phyloP scores from a whole-genome alignment of 2,113 vertebrate species.

The Chloroceryle aenea region DNA sequence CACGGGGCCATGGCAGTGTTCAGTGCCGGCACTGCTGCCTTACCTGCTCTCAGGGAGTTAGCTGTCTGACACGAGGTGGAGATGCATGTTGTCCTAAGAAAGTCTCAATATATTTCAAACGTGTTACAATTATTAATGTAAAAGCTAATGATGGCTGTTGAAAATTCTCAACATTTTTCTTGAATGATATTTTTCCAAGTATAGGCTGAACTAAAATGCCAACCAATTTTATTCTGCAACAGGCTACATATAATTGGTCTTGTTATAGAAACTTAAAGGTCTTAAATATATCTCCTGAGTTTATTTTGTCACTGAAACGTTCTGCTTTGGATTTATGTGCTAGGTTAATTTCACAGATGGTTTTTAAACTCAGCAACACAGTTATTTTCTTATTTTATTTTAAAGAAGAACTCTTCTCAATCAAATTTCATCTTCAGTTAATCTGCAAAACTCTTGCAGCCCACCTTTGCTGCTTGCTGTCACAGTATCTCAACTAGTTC shows the following conservation, averaged over 20 bases:
- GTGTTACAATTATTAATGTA: background rate
- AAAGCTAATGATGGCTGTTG: background rate
- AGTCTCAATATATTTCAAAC: background rate
- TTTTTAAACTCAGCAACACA: background rate
- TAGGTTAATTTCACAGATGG: background rate
- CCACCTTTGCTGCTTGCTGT: background rate
- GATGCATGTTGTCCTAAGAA: background rate
- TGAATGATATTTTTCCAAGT: background rate
- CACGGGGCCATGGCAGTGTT: background rate
- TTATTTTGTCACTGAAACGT: slow-evolving; percentile 17
- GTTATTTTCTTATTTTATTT: background rate
- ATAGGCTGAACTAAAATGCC: slow-evolving; percentile 47
- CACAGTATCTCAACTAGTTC: background rate
- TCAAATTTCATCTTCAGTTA: background rate
- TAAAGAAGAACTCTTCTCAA: background rate
- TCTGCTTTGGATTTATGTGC: background rate
- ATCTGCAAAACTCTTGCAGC: background rate
- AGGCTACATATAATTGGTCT: background rate
- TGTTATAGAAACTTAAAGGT: slow-evolving; percentile 24
- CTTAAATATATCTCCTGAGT: background rate
- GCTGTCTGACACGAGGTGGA: background rate
- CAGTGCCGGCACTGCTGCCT: background rate
- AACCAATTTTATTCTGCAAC: background rate
- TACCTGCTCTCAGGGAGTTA: background rate
- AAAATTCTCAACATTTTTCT: background rate